Conservation (phyloP, 2,888 invertebrate genomes). For the Cybosia mesomella region DNA sequence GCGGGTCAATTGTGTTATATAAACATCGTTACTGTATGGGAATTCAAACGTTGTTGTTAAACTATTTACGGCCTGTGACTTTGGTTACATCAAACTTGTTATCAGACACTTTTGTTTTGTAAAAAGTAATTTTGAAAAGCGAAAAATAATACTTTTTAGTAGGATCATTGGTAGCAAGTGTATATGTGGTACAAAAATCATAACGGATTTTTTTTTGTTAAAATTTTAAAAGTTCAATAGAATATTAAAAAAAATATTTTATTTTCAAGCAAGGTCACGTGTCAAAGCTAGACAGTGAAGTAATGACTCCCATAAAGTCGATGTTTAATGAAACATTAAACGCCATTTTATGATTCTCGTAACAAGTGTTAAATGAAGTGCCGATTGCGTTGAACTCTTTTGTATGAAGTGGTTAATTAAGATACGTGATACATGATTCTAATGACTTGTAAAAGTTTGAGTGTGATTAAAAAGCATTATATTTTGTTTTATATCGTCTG, state of each 20-base stretch:
- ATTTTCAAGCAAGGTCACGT: background rate
- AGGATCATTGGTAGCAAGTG: too few species aligned
- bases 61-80: background rate
- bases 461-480: background rate
- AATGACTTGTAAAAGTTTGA: background rate
- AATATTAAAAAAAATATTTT: background rate
- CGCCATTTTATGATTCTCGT: background rate
- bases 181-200: too few species aligned
- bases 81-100: too few species aligned
- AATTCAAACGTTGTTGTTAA: background rate
- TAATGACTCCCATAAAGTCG: too few species aligned
- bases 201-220: too few species aligned
- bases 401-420: conserved; percentile 22
- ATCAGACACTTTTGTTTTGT: too few species aligned
- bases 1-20: conserved; percentile 10
- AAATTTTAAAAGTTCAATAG: background rate
- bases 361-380: background rate
- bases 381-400: conserved; percentile 50
- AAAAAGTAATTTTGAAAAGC: too few species aligned
- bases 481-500: too few species aligned
- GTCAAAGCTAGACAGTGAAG: background rate
- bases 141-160: too few species aligned
- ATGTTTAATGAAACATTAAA: background rate
- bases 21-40: background rate
- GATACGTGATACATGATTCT: background rate